phyloP scores from a whole-genome alignment of 2,113 vertebrate species.

The Lampris megalopsis region DNA sequence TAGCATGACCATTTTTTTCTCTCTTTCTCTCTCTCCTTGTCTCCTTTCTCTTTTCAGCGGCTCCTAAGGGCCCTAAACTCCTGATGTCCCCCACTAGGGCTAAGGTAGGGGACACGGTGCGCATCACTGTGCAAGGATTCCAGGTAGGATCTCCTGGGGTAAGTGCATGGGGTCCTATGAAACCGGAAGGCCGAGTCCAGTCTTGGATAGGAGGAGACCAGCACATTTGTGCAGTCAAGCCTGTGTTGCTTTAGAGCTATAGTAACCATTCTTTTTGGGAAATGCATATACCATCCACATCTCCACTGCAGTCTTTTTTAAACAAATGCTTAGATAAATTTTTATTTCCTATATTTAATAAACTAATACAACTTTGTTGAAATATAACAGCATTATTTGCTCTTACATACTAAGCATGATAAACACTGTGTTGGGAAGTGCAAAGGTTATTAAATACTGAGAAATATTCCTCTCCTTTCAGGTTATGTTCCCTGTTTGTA shows the following conservation, averaged over 20 bases:
- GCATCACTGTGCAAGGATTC: slow-evolving; percentile 94
- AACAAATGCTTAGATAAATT: neutral
- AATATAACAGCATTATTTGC: neutral
- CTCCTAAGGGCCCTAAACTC: slow-evolving; percentile 95
- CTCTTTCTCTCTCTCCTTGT: slow-evolving; percentile 31
- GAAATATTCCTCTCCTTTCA: neutral
- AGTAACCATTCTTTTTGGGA: slow-evolving; percentile 45
- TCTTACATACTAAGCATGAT: neutral
- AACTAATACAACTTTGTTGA: neutral
- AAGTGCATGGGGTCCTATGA: slow-evolving; percentile 64
- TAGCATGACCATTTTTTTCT: slow-evolving; percentile 75
- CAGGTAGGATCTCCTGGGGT: slow-evolving; percentile 85
- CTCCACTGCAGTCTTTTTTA: slow-evolving; percentile 21
- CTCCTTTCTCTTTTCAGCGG: slow-evolving; percentile 79
- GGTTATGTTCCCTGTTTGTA: neutral
- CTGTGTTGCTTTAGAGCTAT: slow-evolving; percentile 19
- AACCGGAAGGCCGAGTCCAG: slow-evolving; percentile 39
- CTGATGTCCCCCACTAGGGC: slow-evolving; percentile 90
- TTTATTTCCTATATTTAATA: neutral
- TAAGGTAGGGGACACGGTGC: slow-evolving; percentile 94
- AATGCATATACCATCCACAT: slow-evolving; percentile 32
- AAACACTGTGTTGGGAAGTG: neutral
- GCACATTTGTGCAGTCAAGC: slow-evolving; percentile 31
- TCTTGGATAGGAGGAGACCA: slow-evolving; percentile 29
- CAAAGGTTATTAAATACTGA: neutral